These are phyloP conservation scores for Lonchura striata DNA, from an alignment of 2,113 vertebrate genomes.

Conservation along the genomic window DNA sequence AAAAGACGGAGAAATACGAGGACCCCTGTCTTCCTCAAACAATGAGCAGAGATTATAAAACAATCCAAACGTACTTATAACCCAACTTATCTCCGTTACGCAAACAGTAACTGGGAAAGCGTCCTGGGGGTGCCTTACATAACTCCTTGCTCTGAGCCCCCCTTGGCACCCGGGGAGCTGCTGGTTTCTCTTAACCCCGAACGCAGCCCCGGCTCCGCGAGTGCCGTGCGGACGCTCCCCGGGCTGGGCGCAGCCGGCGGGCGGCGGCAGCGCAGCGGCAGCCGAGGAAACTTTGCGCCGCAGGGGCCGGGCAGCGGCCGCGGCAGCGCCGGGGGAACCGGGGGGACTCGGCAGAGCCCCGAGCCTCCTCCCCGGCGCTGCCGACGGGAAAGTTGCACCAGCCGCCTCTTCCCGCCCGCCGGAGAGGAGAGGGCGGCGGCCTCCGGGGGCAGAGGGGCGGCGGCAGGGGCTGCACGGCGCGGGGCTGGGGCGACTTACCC, in stretches of 20 bases:
- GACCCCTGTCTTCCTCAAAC: neutral
- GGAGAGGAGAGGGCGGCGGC: neutral
- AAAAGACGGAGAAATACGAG: neutral
- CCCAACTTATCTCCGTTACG: neutral
- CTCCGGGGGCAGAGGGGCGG: neutral
- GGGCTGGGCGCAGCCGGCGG: neutral
- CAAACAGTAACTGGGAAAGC: neutral
- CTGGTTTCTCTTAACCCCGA: fast-evolving
- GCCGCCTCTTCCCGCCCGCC: neutral
- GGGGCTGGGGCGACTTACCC: slow-evolving; percentile 36
- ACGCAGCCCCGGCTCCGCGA: fast-evolving
- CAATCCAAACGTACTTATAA: neutral
- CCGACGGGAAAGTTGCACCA: neutral
- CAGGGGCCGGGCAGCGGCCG: neutral
- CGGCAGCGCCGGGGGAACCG: neutral
- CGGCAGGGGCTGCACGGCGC: neutral
- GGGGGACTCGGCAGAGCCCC: neutral
- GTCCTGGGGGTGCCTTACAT: slow-evolving; percentile 17
- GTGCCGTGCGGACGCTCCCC: neutral
- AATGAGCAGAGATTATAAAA: neutral
- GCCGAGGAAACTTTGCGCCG: slow-evolving; percentile 13
- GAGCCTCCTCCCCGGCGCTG: neutral
- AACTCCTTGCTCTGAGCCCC: neutral
- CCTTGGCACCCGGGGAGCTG: neutral
- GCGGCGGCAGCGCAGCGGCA: neutral